Percentiles rank a stretch among this genome's conserved stretches.
phyloP scores from a whole-genome alignment of 2,113 vertebrate genomes.

The Acrocephalus kingi region DNA sequence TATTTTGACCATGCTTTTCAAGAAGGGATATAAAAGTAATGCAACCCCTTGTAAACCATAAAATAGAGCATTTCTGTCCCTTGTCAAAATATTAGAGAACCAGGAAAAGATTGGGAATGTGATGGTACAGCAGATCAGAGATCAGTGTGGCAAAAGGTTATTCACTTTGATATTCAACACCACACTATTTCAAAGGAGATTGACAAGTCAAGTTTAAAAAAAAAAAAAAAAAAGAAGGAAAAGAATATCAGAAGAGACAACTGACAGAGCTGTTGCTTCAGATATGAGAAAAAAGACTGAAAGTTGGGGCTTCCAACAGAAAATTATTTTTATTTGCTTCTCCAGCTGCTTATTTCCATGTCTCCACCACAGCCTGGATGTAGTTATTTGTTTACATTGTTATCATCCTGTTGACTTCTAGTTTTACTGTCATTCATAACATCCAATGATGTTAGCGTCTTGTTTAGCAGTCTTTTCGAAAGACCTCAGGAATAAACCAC shows the following conservation, averaged over 20 bases:
- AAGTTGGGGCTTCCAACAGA: background rate
- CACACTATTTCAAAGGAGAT: conserved; percentile 12
- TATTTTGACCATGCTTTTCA: background rate
- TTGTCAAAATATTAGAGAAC: background rate
- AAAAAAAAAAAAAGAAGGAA: background rate
- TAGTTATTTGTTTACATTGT: background rate
- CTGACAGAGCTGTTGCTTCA: background rate
- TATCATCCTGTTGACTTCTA: background rate
- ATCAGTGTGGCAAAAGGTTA: background rate
- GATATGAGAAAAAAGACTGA: background rate
- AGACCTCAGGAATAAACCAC: background rate
- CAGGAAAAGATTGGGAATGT: background rate
- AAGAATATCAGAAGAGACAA: background rate
- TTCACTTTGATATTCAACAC: conserved; percentile 45
- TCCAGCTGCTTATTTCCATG: background rate
- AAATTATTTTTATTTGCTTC: background rate
- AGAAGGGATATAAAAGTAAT: background rate
- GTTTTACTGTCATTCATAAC: background rate
- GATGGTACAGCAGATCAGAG: conserved; percentile 2
- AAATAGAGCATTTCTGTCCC: background rate
- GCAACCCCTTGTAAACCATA: background rate
- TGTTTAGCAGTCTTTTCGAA: background rate
- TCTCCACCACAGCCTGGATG: background rate
- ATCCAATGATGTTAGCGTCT: background rate
- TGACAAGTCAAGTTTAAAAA: background rate